Base-by-base conservation (phyloP, 2,888 invertebrate genomes). In the Agrochola lychnidis region DNA sequence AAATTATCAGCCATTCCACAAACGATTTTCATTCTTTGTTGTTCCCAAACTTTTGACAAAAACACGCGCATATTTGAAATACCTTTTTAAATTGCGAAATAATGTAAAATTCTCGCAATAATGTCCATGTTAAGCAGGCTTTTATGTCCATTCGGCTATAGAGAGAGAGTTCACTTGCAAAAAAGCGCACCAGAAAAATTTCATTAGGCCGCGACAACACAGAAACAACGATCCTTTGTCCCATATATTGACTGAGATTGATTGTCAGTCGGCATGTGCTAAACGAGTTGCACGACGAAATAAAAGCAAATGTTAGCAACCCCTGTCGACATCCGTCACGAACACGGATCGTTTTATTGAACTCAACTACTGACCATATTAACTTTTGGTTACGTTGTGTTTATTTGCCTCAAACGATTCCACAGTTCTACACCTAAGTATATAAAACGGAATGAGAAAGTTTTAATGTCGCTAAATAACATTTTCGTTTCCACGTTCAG, bases 201-300 rank as follows among this genome's bases (percentile, higher is more conserved):
- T 94, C 93, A 95, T 95, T 95, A 94, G 92, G 91, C 90, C 91
- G 89, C 89, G 91, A 91, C 92, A 92, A 92, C 91, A 93, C 90
- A 91, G 93, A 93, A 92, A 94, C 94, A 94, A 93, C 92, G 92
- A 90, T 91, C 94, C 95, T 95, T 94, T 95, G 94, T 95, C 92
- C 93, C 90, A 94, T 91, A 94, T 95, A 95, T 96, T 95, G 95
- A 95, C 96, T 94, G 94, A 94, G 95, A 96, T 95, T 96, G 96
- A 96, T 96, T 94, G 96, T 95, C 96, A 95, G 94, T 92, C 93
- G 94, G 94, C 94, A 94, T 94, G 94, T 93, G 94, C 94, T 94
- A 94, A 95, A 95, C 95, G 95, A 94, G 94, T 94, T 94, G 94
- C 91, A 89, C 86, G 92, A 91, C 90, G 91, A 95, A 95, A 96